Base-by-base conservation (phyloP, 2,888 invertebrate genomes). In the Ctena decussata region DNA sequence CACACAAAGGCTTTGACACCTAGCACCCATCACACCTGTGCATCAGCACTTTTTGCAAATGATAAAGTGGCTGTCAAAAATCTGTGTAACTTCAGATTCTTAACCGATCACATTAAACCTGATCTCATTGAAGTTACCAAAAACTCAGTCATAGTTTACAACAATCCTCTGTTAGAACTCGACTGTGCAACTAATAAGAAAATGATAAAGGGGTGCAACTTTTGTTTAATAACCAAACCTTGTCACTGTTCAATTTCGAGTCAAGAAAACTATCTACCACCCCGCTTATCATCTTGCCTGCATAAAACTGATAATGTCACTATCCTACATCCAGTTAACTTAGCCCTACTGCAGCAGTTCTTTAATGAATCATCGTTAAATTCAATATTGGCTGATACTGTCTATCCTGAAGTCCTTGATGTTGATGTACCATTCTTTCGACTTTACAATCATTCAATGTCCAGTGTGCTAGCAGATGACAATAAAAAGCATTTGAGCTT, bases 281-380 rank as follows among this genome's bases (percentile, higher is more conserved):
- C 74, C 5, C 65, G 75, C 37, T 27, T n/a, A n/a, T n/a, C n/a
- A n/a, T n/a, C n/a, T n/a, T n/a, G n/a, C n/a, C n/a, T n/a, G n/a
- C n/a, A n/a, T n/a, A n/a, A n/a, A n/a, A n/a, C n/a, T n/a, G n/a
- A n/a, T n/a, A n/a, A n/a, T n/a, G n/a, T n/a, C n/a, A 80, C n/a
- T 21, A 37, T 0, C n/a, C 21, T 80, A 27, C 84, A 80, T 53
- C 84, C 84, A 1, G 77, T 80, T 1, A 80, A 84, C 32, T 30
- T 84, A 37, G 84, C 76, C 5, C 44, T 84, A 27, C 37, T 84
- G 3, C 80, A 84, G 46, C 80, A 80, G 41, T 84, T 77, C 71
- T 79, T 83, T 35, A 76, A 79, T 65, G 78, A 83, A 30, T 57
- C 35, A 5, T 0, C 5, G 0, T 35, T 77, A 0, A 3, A 57